A percentile compares a stretch with the other conserved stretches of the same genome.
phyloP scores from a whole-genome alignment of 2,113 vertebrate species.

The Rhabdornis inornatus region DNA sequence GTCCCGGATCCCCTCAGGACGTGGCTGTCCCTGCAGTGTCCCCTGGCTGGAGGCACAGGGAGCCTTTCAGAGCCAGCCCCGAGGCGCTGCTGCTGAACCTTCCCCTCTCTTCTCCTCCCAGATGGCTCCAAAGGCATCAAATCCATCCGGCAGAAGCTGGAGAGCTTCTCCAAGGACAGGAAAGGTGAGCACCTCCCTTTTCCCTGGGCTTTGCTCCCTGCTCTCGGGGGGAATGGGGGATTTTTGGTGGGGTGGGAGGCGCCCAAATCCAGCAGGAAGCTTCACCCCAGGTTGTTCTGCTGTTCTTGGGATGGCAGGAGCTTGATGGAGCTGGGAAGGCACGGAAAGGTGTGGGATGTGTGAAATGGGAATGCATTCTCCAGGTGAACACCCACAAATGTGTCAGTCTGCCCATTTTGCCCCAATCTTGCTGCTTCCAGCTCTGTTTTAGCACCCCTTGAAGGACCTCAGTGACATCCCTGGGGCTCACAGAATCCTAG shows the following conservation, averaged over 20 bases:
- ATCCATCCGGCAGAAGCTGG: constrained; percentile 81
- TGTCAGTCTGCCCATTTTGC: background rate
- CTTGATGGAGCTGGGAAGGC: rapidly evolving
- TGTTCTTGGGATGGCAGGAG: rapidly evolving
- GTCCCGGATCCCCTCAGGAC: background rate
- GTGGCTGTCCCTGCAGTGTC: background rate
- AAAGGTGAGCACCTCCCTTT: constrained; percentile 72
- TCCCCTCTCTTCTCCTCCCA: background rate
- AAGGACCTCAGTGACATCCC: background rate
- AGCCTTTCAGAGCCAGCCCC: background rate
- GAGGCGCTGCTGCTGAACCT: background rate
- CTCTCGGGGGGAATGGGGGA: rapidly evolving
- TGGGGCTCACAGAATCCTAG: background rate
- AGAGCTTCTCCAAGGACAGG: constrained; percentile 85
- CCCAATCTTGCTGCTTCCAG: background rate
- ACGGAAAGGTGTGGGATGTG: rapidly evolving
- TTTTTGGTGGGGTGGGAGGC: background rate
- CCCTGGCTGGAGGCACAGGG: background rate
- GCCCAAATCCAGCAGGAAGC: background rate
- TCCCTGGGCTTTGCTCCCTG: background rate
- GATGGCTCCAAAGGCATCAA: constrained; percentile 77
- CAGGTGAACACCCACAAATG: rapidly evolving
- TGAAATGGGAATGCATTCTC: background rate
- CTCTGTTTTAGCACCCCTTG: background rate
- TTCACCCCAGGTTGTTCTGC: background rate